Conservation (phyloP, 2,888 invertebrate species). For the Zhuqinia jingwanae region DNA sequence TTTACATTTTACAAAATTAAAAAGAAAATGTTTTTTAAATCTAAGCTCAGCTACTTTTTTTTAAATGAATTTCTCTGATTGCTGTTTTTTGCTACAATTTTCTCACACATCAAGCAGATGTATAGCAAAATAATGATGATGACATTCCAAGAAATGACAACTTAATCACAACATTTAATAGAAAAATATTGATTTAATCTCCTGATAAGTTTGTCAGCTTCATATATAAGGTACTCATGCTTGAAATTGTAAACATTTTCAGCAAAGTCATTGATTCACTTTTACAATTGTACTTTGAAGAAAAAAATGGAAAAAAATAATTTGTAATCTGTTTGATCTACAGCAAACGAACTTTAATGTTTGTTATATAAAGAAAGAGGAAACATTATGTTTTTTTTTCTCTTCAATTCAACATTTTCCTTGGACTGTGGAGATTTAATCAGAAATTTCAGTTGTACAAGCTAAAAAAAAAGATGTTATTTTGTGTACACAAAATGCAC, state of each 20-base stretch:
- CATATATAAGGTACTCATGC: not conserved
- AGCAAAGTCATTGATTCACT: not conserved
- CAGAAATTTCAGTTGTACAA: no score
- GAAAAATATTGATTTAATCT: conserved; percentile 24
- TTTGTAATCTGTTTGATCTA: conserved; percentile 8
- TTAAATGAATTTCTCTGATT: no score
- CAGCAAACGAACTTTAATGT: not conserved
- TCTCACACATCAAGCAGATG: no score
- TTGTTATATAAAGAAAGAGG: conserved; percentile 8
- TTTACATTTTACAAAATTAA: no score
- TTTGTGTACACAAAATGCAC: no score
- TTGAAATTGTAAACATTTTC: no score
- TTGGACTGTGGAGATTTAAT: not conserved
- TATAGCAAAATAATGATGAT: no score
- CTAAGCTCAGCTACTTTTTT: no score
- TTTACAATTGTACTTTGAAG: conserved; percentile 12
- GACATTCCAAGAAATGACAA: conserved; percentile 7
- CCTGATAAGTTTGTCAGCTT: conserved; percentile 24
- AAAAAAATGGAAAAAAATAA: not conserved
- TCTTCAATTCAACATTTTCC: not conserved
- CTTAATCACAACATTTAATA: conserved; percentile 35
- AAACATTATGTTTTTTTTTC: not conserved
- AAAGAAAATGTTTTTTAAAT: no score
- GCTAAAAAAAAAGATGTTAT: no score
- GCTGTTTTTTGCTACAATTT: no score